Conservation (phyloP, 1,140 invertebrate genomes). For the Vanessa tameamea region DNA sequence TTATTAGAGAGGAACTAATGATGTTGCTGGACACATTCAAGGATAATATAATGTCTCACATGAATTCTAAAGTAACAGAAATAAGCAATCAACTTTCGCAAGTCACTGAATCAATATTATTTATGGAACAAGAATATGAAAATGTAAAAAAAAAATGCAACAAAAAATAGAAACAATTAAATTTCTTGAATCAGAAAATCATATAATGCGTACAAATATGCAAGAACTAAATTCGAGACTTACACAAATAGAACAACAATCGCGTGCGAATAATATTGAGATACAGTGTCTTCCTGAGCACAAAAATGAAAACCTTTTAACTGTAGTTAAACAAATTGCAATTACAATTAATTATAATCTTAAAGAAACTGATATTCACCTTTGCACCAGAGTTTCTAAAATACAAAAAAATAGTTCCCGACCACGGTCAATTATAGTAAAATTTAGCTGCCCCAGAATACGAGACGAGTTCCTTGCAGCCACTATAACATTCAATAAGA, state of each 20-base stretch:
- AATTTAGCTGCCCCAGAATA: constrained; percentile 29
- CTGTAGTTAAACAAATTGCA: constrained; percentile 28
- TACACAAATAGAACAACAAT: constrained; percentile 35
- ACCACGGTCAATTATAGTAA: constrained; percentile 34
- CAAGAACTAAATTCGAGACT: constrained; percentile 22
- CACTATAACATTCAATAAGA: constrained; percentile 36
- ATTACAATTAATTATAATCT: constrained; percentile 26
- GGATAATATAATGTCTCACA: constrained; percentile 13
- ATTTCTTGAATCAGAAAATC: constrained; percentile 11
- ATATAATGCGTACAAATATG: background rate
- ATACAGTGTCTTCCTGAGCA: constrained; percentile 40
- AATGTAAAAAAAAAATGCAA: constrained; percentile 10
- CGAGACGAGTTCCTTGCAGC: constrained; percentile 39
- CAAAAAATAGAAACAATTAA: background rate
- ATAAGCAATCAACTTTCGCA: background rate
- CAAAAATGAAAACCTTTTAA: constrained; percentile 34
- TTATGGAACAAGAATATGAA: constrained; percentile 22
- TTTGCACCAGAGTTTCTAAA: too few relatives aligned
- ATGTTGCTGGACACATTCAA: constrained; percentile 2
- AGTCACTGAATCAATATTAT: constrained; percentile 6
- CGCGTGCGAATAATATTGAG: constrained; percentile 35
- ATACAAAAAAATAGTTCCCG: constrained; percentile 4
- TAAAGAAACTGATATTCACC: constrained; percentile 25
- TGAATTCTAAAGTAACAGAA: constrained; percentile 2
- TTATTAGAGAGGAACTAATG: constrained; percentile 23